Evolutionary conservation across 2,797 vertebrate species (phyloP).

Genomic region (Cirrhinus molitorella): DNA sequence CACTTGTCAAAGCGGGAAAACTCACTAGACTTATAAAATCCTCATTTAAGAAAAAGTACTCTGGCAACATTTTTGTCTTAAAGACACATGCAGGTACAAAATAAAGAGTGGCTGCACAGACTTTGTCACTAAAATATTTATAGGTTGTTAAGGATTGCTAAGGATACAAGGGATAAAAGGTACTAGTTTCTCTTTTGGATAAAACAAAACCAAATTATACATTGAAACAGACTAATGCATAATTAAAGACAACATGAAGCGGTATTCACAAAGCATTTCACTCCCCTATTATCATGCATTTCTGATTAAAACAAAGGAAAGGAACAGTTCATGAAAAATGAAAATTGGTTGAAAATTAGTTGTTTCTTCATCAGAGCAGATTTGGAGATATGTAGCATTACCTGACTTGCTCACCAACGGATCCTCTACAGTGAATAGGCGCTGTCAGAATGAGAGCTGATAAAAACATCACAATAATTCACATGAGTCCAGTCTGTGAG

Average conservation of each 20-base stretch:
- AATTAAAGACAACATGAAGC: not conserved
- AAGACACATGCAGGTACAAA: too few species aligned
- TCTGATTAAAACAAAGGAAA: not conserved
- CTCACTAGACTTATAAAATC: constrained; percentile 15
- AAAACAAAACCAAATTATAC: not conserved
- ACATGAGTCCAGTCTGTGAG: not conserved
- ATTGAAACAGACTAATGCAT: not conserved
- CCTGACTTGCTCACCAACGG: not conserved
- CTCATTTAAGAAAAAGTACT: not conserved
- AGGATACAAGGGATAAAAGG: not conserved
- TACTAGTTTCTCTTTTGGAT: not conserved
- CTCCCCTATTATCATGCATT: not conserved
- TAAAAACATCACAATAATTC: not conserved
- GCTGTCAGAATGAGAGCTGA: not conserved
- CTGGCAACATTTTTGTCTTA: not conserved
- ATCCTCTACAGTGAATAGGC: not conserved
- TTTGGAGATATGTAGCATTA: not conserved
- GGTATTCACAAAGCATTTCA: not conserved
- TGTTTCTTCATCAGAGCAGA: not conserved
- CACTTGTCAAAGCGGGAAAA: constrained; percentile 9
- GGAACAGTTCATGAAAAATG: not conserved
- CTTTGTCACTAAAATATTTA: not conserved
- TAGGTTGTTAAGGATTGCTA: not conserved
- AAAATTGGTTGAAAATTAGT: not conserved
- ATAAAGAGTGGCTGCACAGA: not conserved